phyloP scores from a whole-genome alignment of 1,140 invertebrate genomes.

The Drosophila tsacasi region DNA sequence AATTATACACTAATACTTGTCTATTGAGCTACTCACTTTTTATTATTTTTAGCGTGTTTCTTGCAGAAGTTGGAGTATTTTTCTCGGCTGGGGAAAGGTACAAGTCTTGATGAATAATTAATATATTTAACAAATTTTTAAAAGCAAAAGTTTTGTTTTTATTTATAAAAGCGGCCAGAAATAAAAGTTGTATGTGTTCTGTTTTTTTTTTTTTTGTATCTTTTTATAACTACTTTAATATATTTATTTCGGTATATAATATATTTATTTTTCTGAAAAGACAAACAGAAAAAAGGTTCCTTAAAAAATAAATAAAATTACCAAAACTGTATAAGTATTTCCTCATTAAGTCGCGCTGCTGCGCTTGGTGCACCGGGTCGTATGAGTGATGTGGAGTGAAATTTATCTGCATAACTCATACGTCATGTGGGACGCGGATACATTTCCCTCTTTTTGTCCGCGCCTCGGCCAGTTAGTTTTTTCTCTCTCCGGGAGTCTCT shows the following conservation, averaged over 20 bases:
- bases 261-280: too few relatives aligned
- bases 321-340: neutral
- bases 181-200: neutral
- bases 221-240: too few relatives aligned
- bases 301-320: neutral
- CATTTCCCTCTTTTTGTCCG: conserved; percentile 23
- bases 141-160: neutral
- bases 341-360: conserved; percentile 27
- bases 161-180: too few relatives aligned
- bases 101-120: too few relatives aligned
- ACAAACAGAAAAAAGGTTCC: too few relatives aligned
- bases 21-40: too few relatives aligned
- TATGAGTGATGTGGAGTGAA: conserved; percentile 70
- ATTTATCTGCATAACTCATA: conserved; percentile 76
- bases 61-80: neutral
- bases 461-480: conserved; percentile 20
- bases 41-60: neutral
- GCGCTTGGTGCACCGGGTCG: conserved; percentile 16
- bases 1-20: too few relatives aligned
- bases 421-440: conserved; percentile 58
- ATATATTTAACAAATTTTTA: neutral
- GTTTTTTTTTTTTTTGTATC: too few relatives aligned
- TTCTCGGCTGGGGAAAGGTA: neutral
- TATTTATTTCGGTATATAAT: too few relatives aligned
- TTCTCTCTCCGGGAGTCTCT: conserved; percentile 27